Conservation (phyloP, 2,888 invertebrate genomes). For the Tetranychus piercei region DNA sequence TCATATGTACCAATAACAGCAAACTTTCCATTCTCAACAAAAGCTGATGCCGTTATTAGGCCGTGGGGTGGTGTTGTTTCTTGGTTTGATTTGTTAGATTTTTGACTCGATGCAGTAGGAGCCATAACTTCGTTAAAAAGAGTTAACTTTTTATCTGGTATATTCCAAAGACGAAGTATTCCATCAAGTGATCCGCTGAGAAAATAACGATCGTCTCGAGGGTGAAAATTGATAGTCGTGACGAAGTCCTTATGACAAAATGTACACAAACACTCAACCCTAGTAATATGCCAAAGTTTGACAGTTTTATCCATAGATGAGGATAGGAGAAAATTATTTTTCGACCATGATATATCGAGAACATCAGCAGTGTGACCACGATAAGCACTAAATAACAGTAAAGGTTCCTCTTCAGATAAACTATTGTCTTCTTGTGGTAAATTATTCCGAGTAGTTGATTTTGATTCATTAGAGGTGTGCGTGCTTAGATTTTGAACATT, state of each 20-base stretch:
- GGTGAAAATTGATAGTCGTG: conserved; percentile 95
- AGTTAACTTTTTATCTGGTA: conserved; percentile 95
- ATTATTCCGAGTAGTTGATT: conserved; percentile 10
- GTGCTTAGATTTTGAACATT: conserved; percentile 5
- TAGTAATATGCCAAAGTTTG: conserved; percentile 85
- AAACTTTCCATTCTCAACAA: conserved; percentile 92
- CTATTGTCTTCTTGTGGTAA: conserved; percentile 20
- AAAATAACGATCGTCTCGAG: conserved; percentile 62
- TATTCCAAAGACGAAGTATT: conserved; percentile 95
- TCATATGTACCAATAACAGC: conserved; percentile 96
- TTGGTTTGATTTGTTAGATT: conserved; percentile 2
- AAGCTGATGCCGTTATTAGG: conserved; percentile 86
- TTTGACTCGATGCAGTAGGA: conserved; percentile 65
- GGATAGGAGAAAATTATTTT: conserved; percentile 91
- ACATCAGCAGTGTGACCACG: conserved; percentile 88
- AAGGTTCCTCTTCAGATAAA: conserved; percentile 21
- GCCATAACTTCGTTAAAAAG: conserved; percentile 67
- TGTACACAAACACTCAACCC: conserved; percentile 90
- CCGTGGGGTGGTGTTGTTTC: conserved; percentile 19
- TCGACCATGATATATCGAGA: conserved; percentile 94
- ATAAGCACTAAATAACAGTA: conserved; percentile 55
- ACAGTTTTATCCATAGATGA: conserved; percentile 98
- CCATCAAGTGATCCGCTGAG: conserved; percentile 93
- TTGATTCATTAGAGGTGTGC: conserved; percentile 3
- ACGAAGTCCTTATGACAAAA: conserved; percentile 99